phyloP scores from a whole-genome alignment of 2,113 vertebrate species.

The Eurypyga helias region DNA sequence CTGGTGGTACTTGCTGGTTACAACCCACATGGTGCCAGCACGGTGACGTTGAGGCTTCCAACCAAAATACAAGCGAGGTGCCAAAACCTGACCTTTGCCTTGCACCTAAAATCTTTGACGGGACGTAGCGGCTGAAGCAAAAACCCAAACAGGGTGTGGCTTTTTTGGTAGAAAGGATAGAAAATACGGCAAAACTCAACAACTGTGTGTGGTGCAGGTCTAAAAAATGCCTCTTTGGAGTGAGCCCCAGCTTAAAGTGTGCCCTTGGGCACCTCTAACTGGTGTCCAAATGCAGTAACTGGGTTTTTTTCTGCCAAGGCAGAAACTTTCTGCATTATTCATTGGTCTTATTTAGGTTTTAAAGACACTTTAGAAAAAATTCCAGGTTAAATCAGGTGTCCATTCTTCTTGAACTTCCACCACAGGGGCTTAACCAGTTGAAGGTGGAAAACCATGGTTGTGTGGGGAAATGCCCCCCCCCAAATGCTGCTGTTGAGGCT shows the following conservation, averaged over 20 bases:
- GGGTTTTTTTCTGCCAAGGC: neutral
- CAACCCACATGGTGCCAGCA: rapidly evolving
- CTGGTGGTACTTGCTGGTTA: neutral
- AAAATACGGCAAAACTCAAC: neutral
- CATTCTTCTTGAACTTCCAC: neutral
- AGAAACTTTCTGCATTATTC: neutral
- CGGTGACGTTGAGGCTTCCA: neutral
- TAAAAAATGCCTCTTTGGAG: neutral
- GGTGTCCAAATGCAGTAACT: neutral
- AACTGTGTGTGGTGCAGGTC: neutral
- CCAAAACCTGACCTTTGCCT: rapidly evolving
- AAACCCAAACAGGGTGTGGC: neutral
- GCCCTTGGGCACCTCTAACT: neutral
- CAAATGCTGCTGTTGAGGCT: too few species aligned
- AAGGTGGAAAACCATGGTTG: rapidly evolving
- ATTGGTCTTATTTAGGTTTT: rapidly evolving
- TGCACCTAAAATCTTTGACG: rapidly evolving
- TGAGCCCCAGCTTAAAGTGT: neutral
- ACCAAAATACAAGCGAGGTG: rapidly evolving
- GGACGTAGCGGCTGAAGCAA: neutral
- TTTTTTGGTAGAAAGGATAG: neutral
- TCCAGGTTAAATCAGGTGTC: neutral
- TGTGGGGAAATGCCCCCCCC: neutral
- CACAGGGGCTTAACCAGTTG: rapidly evolving
- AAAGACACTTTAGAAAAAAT: neutral